phyloP scores from a whole-genome alignment of 2,888 invertebrate genomes.

The Drosophila buzzatii region DNA sequence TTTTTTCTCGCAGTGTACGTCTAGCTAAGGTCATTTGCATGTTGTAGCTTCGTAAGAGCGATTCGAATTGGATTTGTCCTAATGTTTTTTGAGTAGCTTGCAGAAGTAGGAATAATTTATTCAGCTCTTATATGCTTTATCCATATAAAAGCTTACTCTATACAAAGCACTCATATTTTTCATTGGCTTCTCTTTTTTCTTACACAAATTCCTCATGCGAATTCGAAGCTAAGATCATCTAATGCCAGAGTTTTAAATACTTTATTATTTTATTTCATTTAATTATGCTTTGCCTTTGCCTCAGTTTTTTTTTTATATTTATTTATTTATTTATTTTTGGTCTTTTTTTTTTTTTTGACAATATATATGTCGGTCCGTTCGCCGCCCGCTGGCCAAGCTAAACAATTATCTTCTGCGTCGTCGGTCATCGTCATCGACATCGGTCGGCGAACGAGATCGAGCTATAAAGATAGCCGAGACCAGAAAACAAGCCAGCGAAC shows the following conservation, averaged over 20 bases:
- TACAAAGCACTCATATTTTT: neutral
- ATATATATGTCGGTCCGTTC: slow-evolving; percentile 1
- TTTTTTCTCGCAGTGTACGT: slow-evolving; percentile 25
- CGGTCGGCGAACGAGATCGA: slow-evolving; percentile 55
- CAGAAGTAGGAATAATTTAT: neutral
- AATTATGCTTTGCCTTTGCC: slow-evolving; percentile 25
- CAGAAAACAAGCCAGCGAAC: slow-evolving; percentile 38
- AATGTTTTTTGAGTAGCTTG: neutral
- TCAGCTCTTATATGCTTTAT: no score
- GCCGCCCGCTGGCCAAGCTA: slow-evolving; percentile 14
- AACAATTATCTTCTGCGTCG: slow-evolving; percentile 39
- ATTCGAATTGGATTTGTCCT: neutral
- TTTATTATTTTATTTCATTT: slow-evolving; percentile 45
- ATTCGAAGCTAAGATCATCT: slow-evolving; percentile 17
- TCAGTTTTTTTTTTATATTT: slow-evolving; percentile 16
- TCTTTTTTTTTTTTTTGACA: slow-evolving; percentile 8
- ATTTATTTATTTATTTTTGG: slow-evolving; percentile 1
- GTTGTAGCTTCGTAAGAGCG: neutral
- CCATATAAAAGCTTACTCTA: neutral
- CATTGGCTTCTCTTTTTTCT: neutral
- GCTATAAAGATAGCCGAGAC: slow-evolving; percentile 65
- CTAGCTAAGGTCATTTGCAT: slow-evolving; percentile 26
- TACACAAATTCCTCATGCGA: slow-evolving; percentile 9
- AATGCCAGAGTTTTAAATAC: slow-evolving; percentile 24
- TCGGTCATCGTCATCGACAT: slow-evolving; percentile 29